Conservation (phyloP, 2,888 invertebrate genomes). For the Suillia variegata region DNA sequence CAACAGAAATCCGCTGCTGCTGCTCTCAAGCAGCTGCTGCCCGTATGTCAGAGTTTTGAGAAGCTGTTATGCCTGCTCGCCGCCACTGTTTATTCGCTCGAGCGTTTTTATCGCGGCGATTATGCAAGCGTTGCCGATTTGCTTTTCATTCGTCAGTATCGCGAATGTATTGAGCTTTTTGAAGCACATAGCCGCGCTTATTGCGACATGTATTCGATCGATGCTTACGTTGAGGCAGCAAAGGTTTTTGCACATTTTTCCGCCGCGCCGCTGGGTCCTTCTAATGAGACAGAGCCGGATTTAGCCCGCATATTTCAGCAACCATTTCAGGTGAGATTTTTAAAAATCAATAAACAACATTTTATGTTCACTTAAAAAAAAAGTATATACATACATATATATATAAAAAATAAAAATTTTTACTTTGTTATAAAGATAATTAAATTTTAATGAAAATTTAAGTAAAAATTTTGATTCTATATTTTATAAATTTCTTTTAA, state of each 20-base stretch:
- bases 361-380: no score
- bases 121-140: slow-evolving; percentile 70
- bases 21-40: slow-evolving; percentile 33
- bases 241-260: slow-evolving; percentile 63
- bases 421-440: no score
- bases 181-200: slow-evolving; percentile 73
- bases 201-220: slow-evolving; percentile 75
- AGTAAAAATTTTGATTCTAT: no score
- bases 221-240: slow-evolving; percentile 72
- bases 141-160: slow-evolving; percentile 71
- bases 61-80: slow-evolving; percentile 73
- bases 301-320: slow-evolving; percentile 49
- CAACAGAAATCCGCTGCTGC: slow-evolving; percentile 29
- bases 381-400: no score
- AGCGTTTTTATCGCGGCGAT: slow-evolving; percentile 72
- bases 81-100: slow-evolving; percentile 71
- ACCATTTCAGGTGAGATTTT: no score
- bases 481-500: no score
- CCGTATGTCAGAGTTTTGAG: slow-evolving; percentile 68
- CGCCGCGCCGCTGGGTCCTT: slow-evolving; percentile 30
- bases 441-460: no score
- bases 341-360: no score
- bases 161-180: slow-evolving; percentile 74
- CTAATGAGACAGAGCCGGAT: slow-evolving; percentile 40
- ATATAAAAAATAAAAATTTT: no score